These are phyloP conservation scores for Ptychobarbus kaznakovi DNA, from an alignment of 2,797 vertebrate genomes.

Conservation along the genomic window DNA sequence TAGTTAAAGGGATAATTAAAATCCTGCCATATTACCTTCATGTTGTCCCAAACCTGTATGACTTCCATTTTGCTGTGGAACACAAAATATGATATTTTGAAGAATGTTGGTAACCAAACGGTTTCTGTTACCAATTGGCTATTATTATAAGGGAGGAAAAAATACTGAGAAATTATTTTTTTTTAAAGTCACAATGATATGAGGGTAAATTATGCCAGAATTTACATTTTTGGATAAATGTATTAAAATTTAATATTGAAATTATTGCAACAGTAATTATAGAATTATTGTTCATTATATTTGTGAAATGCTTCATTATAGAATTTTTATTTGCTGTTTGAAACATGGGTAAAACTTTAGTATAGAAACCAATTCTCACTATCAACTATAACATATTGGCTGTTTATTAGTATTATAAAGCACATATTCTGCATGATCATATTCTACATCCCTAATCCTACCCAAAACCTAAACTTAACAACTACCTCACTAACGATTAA, in stretches of 20 bases:
- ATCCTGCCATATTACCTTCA: not conserved
- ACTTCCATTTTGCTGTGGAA: not conserved
- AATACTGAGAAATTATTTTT: not conserved
- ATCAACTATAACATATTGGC: too few relatives aligned
- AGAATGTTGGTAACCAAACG: not conserved
- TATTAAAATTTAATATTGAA: not conserved
- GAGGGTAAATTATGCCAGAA: not conserved
- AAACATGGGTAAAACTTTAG: too few relatives aligned
- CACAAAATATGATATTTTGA: not conserved
- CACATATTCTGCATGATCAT: too few relatives aligned
- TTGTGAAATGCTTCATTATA: not conserved
- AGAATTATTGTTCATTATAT: not conserved
- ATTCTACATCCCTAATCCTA: too few relatives aligned
- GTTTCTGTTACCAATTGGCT: not conserved
- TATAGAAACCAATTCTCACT: too few relatives aligned
- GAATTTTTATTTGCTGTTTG: not conserved
- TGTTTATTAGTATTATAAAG: too few relatives aligned
- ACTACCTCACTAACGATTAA: too few relatives aligned
- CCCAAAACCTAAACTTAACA: too few relatives aligned
- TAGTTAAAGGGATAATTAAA: not conserved
- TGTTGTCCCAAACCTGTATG: not conserved
- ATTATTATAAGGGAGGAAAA: not conserved
- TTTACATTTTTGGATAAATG: not conserved
- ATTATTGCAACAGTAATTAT: not conserved
- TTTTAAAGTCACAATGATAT: too few relatives aligned